A percentile compares a stretch with the other conserved stretches of the same genome.
Conservation (phyloP, 2,797 vertebrate species). For the Centroberyx gerrardi region DNA sequence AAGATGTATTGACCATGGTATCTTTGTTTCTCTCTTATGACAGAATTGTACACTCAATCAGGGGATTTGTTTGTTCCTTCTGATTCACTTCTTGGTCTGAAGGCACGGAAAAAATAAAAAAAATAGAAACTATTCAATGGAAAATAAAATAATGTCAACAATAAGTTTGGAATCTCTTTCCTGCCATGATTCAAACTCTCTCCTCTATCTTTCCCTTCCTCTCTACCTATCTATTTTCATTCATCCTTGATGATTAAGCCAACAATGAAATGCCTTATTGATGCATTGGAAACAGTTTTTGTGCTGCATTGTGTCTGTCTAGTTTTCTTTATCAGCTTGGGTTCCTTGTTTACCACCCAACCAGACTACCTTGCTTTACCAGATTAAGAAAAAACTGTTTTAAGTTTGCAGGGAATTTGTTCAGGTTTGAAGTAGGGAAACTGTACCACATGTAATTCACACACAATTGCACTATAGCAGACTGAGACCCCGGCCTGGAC, state of each 20-base stretch:
- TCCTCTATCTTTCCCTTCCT: neutral
- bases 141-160: slow-evolving; percentile 86
- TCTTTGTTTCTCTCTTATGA: slow-evolving; percentile 82
- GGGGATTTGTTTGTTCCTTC: slow-evolving; percentile 85
- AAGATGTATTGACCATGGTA: slow-evolving; percentile 75
- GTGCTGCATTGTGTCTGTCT: too few species aligned
- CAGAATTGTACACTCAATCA: slow-evolving; percentile 83
- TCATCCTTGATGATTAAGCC: neutral
- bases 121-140: slow-evolving; percentile 85
- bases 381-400: neutral
- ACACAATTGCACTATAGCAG: too few species aligned
- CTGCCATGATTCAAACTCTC: slow-evolving; percentile 29
- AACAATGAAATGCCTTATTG: neutral
- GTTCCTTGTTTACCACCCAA: too few species aligned
- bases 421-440: too few species aligned
- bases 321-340: neutral
- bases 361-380: neutral
- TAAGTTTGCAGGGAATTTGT: too few species aligned
- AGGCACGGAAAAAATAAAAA: slow-evolving; percentile 74
- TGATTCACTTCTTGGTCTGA: slow-evolving; percentile 86
- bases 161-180: slow-evolving; percentile 63
- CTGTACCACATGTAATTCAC: too few species aligned
- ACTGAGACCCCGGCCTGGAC: too few species aligned
- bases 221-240: neutral
- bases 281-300: too few species aligned